Evolutionary conservation across 2,797 vertebrate genomes (phyloP).

Genomic region (Neomorphus geoffroyi): DNA sequence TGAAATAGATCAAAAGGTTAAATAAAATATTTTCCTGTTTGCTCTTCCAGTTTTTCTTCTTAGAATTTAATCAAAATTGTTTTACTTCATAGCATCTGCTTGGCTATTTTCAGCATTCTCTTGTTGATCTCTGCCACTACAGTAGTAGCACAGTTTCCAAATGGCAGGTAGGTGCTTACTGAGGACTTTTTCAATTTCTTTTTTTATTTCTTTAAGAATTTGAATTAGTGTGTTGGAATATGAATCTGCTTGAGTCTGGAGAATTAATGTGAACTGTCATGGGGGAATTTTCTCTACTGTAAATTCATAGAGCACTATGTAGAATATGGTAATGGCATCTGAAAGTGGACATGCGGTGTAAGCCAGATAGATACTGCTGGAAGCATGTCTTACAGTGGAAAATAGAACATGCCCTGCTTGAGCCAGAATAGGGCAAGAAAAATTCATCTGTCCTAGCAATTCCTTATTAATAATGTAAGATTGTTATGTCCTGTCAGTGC

Average conservation of each 20-base stretch:
- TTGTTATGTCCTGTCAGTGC: neutral
- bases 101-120: slow-evolving; percentile 84
- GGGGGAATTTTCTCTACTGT: neutral
- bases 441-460: neutral
- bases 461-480: neutral
- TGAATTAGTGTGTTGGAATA: neutral
- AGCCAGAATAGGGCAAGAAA: neutral
- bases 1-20: neutral
- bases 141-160: slow-evolving; percentile 86
- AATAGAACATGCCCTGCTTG: neutral
- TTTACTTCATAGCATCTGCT: slow-evolving; percentile 78
- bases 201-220: neutral
- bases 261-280: neutral
- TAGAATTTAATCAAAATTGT: neutral
- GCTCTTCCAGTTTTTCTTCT: neutral
- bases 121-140: slow-evolving; percentile 85
- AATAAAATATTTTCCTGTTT: neutral
- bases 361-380: neutral
- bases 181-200: neutral
- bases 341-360: neutral
- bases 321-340: neutral
- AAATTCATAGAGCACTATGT: neutral
- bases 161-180: slow-evolving; percentile 80
- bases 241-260: neutral
- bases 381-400: neutral